Conservation (phyloP, 2,113 vertebrate species). For the Upupa epops region DNA sequence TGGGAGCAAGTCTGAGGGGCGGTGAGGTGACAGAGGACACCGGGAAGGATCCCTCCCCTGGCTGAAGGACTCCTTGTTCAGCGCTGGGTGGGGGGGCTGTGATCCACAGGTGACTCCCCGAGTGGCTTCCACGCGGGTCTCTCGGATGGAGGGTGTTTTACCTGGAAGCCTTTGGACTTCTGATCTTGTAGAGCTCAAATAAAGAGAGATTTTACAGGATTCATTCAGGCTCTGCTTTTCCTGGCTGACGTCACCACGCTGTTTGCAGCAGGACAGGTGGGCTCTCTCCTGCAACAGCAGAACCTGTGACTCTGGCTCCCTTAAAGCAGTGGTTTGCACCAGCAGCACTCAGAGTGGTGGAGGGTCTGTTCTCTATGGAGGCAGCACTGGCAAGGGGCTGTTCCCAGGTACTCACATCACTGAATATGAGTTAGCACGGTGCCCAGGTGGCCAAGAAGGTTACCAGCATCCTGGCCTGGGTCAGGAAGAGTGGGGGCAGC, state of each 20-base stretch:
- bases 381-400: not conserved
- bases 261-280: not conserved
- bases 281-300: not conserved
- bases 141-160: not conserved
- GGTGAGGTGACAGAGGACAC: not conserved
- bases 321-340: not conserved
- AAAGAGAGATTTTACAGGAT: constrained; percentile 50
- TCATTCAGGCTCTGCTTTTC: not conserved
- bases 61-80: not conserved
- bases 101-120: not conserved
- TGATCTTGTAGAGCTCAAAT: not conserved
- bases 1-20: not conserved
- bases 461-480: too few species aligned
- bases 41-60: not conserved
- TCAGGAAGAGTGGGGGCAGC: too few species aligned
- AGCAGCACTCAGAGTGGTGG: fast-evolving
- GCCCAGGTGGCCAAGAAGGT: too few species aligned
- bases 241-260: not conserved
- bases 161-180: constrained; percentile 47
- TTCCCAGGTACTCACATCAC: not conserved
- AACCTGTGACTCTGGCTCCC: not conserved
- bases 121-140: not conserved
- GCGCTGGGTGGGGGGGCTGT: not conserved
- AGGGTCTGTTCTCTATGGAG: not conserved
- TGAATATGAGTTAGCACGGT: too few species aligned